These are phyloP conservation scores for Donacobius atricapilla DNA, from an alignment of 2,113 vertebrate genomes.

Conservation along the genomic window DNA sequence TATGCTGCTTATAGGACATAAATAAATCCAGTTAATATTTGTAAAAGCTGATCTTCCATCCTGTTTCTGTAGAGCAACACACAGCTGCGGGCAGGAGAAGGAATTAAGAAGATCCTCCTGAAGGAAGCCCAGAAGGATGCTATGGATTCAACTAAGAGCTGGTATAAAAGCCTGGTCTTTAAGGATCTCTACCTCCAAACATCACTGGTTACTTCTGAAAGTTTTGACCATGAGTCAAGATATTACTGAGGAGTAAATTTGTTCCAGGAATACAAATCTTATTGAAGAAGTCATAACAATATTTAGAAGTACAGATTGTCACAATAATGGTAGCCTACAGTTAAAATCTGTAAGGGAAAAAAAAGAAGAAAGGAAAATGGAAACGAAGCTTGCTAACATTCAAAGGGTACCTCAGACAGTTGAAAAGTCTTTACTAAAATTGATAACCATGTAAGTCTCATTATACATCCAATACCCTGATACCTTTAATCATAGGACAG, in stretches of 20 bases:
- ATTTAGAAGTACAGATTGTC: background rate
- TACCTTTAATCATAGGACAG: background rate
- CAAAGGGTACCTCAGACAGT: background rate
- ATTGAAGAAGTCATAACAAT: background rate
- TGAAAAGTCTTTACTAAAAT: background rate
- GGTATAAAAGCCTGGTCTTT: background rate
- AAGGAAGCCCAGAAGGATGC: background rate
- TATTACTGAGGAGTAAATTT: background rate
- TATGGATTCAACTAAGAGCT: background rate
- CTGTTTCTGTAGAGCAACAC: background rate
- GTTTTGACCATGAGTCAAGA: background rate
- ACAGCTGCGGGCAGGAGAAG: background rate
- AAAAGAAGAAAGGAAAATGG: background rate
- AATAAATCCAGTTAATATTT: background rate
- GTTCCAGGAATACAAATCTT: background rate
- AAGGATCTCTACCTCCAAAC: background rate
- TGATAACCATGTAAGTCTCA: background rate
- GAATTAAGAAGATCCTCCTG: background rate
- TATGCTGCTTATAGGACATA: background rate
- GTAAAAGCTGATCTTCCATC: background rate
- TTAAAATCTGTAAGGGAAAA: background rate
- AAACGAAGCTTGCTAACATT: background rate
- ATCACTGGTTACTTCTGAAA: background rate
- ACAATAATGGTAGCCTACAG: background rate
- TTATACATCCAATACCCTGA: background rate